Base-by-base conservation (phyloP, 2,888 invertebrate species). In the Harmothoe impar region DNA sequence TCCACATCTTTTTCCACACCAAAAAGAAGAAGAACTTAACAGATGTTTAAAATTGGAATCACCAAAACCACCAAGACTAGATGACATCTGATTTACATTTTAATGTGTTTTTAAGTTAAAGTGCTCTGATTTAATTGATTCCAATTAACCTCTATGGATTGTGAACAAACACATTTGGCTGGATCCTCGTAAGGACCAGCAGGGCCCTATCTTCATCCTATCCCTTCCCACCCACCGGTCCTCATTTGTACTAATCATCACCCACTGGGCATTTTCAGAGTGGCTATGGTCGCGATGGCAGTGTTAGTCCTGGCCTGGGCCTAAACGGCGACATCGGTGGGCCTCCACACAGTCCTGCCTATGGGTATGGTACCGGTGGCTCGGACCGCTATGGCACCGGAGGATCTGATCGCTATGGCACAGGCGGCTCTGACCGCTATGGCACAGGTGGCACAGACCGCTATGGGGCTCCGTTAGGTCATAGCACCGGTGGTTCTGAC, bases 221-320 rank as follows among this genome's bases (percentile, higher is more conserved):
- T 43, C 81, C 23, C 43, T 20, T 7, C 81, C 35, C 81, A 5
- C 35, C 1, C 17, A 7, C 81, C 0, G 7, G 10, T 17, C 33
- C 33, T n/a, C n/a, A n/a, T 17, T 15, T 5, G 23, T 81, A 43
- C 81, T 81, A 33, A 81, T 86, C 43, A 43, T 84, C 29, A 35
- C 29, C 84, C 84, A 35, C 43, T 84, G 84, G 84, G 84, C 84
- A 84, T 86, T 86, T 86, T 86, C 86, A 86, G 86, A 86, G 86
- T 33, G 86, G 86, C 54, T 86, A 86, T 54, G 54, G 86, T 86
- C 86, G 86, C 54, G 86, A 86, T 29, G 86, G 86, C 15, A 86
- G 86, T 56, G 56, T 86, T 7, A 86, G 86, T 86, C 86, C 86
- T 31, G 86, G 86, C 31, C 25, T 86, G 29, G 86, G 54, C 12